Percentiles rank a stretch among this genome's conserved stretches.
Conservation (phyloP, 2,888 invertebrate genomes). For the Philopedon plagiatum region DNA sequence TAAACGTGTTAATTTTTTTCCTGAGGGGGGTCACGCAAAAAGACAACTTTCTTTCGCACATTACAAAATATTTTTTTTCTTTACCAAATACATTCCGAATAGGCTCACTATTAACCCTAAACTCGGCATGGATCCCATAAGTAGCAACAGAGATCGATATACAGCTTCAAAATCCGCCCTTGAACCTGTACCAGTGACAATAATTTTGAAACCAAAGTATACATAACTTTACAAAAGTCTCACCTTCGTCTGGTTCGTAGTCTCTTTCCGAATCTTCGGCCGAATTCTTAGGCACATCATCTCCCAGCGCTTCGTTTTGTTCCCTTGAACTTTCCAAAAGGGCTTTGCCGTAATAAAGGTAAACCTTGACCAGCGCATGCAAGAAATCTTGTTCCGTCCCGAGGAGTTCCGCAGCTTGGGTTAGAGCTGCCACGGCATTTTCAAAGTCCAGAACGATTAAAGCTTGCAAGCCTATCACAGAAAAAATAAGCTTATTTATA, state of each 20-base stretch:
- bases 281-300: conserved; percentile 74
- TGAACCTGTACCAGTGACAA: too few relatives aligned
- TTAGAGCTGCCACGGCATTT: conserved; percentile 81
- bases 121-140: background rate
- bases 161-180: too few relatives aligned
- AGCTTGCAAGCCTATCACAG: conserved; percentile 76
- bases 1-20: too few relatives aligned
- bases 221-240: conserved; percentile 20
- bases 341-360: conserved; percentile 85
- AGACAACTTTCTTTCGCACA: too few relatives aligned
- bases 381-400: conserved; percentile 84
- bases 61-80: too few relatives aligned
- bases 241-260: conserved; percentile 53
- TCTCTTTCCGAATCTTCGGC: conserved; percentile 68
- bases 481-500: too few relatives aligned
- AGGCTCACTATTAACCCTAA: too few relatives aligned
- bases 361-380: conserved; percentile 90
- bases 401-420: conserved; percentile 80
- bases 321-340: conserved; percentile 86
- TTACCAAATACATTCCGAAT: too few relatives aligned
- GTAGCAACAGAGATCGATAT: too few relatives aligned
- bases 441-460: conserved; percentile 83
- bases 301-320: conserved; percentile 89
- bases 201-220: too few relatives aligned
- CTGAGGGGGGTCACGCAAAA: too few relatives aligned